Conservation (phyloP, 2,797 vertebrate species). For the Notoglanidium macrostoma region DNA sequence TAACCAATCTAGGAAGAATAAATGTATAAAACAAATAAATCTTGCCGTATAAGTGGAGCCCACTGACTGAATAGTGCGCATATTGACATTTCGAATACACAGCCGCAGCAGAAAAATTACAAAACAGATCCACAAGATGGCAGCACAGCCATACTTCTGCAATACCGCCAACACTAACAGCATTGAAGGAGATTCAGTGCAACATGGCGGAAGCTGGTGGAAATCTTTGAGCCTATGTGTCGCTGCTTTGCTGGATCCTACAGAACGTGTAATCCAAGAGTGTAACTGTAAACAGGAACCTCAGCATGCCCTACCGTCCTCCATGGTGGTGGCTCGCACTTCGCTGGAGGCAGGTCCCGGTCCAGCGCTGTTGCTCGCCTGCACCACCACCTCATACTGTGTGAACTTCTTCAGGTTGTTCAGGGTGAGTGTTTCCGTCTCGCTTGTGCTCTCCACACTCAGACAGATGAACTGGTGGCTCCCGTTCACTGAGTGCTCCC, state of each 20-base stretch:
- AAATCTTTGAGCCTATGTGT: not conserved
- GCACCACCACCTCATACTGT: constrained; percentile 95
- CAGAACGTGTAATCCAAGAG: not conserved
- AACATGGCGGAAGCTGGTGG: not conserved
- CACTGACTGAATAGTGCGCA: not conserved
- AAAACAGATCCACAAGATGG: constrained; percentile 61
- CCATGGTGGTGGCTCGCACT: constrained; percentile 92
- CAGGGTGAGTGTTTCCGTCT: constrained; percentile 89
- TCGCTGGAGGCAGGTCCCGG: constrained; percentile 96
- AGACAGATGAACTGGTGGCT: constrained; percentile 98
- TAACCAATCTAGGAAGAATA: not conserved
- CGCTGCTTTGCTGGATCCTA: not conserved
- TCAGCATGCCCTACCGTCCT: constrained; percentile 81
- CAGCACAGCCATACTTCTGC: constrained; percentile 46
- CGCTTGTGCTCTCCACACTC: constrained; percentile 92
- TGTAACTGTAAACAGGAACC: not conserved
- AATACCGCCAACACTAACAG: not conserved
- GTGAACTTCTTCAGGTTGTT: constrained; percentile 97
- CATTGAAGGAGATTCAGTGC: not conserved
- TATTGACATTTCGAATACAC: not conserved
- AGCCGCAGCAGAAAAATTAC: constrained; percentile 15
- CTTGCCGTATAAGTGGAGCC: not conserved
- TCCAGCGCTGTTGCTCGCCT: constrained; percentile 94
- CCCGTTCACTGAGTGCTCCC: constrained; percentile 92
- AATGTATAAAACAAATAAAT: not conserved